Percentiles rank a stretch among this genome's conserved stretches.
phyloP scores from a whole-genome alignment of 2,797 vertebrate species.

The Limosa lapponica region DNA sequence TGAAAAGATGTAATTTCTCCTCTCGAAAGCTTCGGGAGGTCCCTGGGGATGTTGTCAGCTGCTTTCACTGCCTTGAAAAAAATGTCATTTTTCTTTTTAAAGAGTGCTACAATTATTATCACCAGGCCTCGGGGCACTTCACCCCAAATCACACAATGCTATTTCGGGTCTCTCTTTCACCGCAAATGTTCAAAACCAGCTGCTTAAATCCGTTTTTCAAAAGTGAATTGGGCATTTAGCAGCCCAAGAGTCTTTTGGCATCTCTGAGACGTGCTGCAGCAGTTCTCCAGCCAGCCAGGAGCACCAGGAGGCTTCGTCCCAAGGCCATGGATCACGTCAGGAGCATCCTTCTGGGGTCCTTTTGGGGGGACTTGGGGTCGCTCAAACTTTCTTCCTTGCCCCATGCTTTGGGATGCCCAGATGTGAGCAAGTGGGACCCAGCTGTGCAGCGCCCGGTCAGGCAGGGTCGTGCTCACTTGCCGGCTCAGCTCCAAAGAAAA shows the following conservation, averaged over 20 bases:
- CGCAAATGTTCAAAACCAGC: conserved; percentile 31
- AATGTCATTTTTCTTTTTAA: conserved; percentile 60
- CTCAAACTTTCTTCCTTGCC: not conserved
- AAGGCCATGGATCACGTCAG: fast-evolving
- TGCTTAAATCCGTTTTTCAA: conserved; percentile 15
- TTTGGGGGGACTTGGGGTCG: not conserved
- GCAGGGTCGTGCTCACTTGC: fast-evolving
- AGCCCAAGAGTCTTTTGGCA: fast-evolving
- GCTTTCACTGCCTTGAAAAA: conserved; percentile 42
- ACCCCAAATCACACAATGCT: conserved; percentile 66
- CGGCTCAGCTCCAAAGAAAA: not conserved
- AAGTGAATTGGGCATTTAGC: conserved; percentile 25
- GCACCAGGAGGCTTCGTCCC: not conserved
- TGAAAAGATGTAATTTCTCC: conserved; percentile 48
- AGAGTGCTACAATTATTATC: conserved; percentile 35
- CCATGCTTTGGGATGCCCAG: not conserved
- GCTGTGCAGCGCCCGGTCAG: not conserved
- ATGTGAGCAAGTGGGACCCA: not conserved
- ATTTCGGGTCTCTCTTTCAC: conserved; percentile 51
- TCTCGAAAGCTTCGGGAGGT: conserved; percentile 45
- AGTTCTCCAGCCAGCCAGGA: not conserved
- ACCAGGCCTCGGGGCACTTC: conserved; percentile 55
- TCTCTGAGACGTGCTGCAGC: not conserved
- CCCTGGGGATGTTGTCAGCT: conserved; percentile 15
- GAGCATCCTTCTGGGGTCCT: not conserved